phyloP scores from a whole-genome alignment of 2,797 vertebrate species.

The Lacerta agilis region DNA sequence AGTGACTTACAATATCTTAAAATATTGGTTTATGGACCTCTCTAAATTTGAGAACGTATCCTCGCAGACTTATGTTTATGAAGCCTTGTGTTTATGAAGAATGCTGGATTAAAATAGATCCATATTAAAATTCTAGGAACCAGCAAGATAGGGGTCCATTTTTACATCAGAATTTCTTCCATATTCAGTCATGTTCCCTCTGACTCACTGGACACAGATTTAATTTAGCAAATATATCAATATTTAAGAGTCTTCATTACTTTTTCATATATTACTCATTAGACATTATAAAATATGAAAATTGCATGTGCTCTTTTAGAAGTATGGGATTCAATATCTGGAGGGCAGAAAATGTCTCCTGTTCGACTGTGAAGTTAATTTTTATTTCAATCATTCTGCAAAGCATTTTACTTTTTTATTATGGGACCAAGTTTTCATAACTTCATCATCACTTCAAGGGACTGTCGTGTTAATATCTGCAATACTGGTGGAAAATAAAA shows the following conservation, averaged over 20 bases:
- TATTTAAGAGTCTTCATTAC: constrained; percentile 35
- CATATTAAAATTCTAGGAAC: neutral
- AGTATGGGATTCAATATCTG: constrained; percentile 24
- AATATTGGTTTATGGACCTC: neutral
- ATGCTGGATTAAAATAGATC: neutral
- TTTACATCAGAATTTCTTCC: neutral
- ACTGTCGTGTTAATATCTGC: neutral
- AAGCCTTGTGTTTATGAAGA: neutral
- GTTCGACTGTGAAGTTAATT: constrained; percentile 10
- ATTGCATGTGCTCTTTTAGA: constrained; percentile 10
- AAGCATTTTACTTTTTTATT: constrained; percentile 3
- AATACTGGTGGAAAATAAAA: too few relatives aligned
- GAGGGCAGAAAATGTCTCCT: constrained; percentile 7
- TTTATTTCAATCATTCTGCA: constrained; percentile 10
- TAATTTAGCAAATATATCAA: constrained; percentile 32
- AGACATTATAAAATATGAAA: constrained; percentile 38
- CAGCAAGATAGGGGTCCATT: neutral
- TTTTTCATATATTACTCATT: constrained; percentile 39
- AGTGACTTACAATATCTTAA: neutral
- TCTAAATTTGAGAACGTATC: neutral
- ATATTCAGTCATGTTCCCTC: neutral
- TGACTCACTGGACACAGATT: constrained; percentile 18
- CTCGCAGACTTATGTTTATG: neutral
- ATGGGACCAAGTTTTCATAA: neutral
- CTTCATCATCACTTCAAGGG: neutral